Evolutionary conservation across 1,140 invertebrate species (phyloP), one percentile per base, ranked within the genome.

Genomic region (Atta texana): DNA sequence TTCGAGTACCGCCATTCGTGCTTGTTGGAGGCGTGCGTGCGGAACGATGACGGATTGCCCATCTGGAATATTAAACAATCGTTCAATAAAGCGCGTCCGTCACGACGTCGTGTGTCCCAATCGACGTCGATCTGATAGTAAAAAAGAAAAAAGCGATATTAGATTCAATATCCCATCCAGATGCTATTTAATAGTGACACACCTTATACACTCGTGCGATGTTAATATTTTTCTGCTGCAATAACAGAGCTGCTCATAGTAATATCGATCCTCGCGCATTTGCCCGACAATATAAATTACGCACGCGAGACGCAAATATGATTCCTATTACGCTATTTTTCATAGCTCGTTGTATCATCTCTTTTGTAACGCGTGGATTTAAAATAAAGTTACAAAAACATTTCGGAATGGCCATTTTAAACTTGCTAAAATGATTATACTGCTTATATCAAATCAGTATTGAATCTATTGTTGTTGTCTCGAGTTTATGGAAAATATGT

Each of bases 1-100:
- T 18, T 16, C 16, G 76, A 78, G 39, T 51, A 39, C 59, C 39
- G 44, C 14, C 44, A 34, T 18, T 39, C 55, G 55, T 53, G 28
- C 34, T 44, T 44, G 55, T 18, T 16, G 24, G 21, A 49, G 24
- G 63, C 77, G 61, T 39, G 59, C 81, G 39, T 55, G 77, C 85
- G 80, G 69, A 66, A 89, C 69, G 68, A 81, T 89, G 88, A 89
- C 88, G 87, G 75, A 89, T 89, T 81, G 74, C 39, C 57, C 44
- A 68, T 69, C 14, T n/a, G 63, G 53, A 61, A 34, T 89, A 89
- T 89, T 59, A 82, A 89, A 39, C 82, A 28, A 64, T 71, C 81
- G 72, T 44, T 86, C 21, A 49, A 78, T 66, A 49, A 55, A 66
- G 44, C 66, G 53, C 81, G 68, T 80, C 61, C 59, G 78, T 44